Evolutionary conservation across 2,888 invertebrate species (phyloP), one percentile per base, ranked within the genome.

Genomic region (Ormyrus nitidulus): DNA sequence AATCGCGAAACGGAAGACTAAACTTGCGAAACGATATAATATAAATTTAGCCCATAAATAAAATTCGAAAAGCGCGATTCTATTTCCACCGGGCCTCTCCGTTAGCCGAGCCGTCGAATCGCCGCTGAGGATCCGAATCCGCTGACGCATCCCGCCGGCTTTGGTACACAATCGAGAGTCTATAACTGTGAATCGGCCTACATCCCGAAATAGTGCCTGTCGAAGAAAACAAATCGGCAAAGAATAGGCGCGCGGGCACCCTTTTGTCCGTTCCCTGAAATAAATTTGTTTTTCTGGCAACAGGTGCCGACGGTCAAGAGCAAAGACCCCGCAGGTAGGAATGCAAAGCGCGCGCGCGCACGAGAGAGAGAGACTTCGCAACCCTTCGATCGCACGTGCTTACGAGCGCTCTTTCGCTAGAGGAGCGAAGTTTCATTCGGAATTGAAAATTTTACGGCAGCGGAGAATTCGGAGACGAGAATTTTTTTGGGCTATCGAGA

Each of bases 281-380:
- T 81, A 83, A 81, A 81, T 19, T 83, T 83, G 82, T 81, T 84
- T 80, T 85, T 84, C 85, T 87, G 86, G 86, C 87, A 86, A 84
- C 85, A 85, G 85, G 86, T 86, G 87, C 1, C 7, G 7, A 84
- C 86, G 87, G 87, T 87, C 87, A 86, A 86, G 88, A 85, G 86
- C 88, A 88, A 89, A 88, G 87, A 88, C 88, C 19, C 19, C 19
- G 19, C 83, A 84, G 82, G 77, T 80, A 85, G 87, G 19, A 87
- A 89, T 87, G 85, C 82, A 70, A 58, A 83, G 82, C 86, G 82
- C 84, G 83, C 69, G 49, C 34, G 8, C 11, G 6, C 19, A 19
- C 19, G 19, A 19, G 19, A 19, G 19, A 19, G 19, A 46, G 68
- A 62, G 6, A 13, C 51, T 44, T 19, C n/a, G 64, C 64, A 46